Evolutionary conservation across 1,140 invertebrate genomes (phyloP).

Genomic region (Doryteuthis pealeii): DNA sequence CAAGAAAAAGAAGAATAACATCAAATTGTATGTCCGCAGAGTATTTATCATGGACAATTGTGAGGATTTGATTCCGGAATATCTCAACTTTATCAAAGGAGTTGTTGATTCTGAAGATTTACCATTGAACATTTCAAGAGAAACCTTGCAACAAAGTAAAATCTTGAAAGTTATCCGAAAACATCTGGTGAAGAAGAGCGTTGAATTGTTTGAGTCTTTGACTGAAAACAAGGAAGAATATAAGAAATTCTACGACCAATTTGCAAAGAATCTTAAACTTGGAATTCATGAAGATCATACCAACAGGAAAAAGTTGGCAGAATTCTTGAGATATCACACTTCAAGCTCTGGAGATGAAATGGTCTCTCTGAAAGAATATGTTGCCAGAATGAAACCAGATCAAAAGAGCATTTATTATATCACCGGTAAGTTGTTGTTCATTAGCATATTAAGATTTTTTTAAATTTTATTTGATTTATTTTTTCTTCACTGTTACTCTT

Average conservation of each 20-base stretch:
- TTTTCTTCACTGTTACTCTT: too few relatives aligned
- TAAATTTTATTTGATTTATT: too few relatives aligned
- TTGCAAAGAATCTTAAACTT: conserved; percentile 94
- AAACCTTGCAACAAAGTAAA: conserved; percentile 98
- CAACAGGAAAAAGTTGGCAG: too few relatives aligned
- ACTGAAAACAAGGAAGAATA: conserved; percentile 95
- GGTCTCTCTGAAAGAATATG: conserved; percentile 93
- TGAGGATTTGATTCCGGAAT: conserved; percentile 97
- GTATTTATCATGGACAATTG: conserved; percentile 99
- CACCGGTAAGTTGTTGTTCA: conserved; percentile 66
- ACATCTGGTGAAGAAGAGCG: conserved; percentile 98
- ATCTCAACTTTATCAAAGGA: too few relatives aligned
- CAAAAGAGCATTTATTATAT: too few relatives aligned
- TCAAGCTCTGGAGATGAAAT: conserved; percentile 92
- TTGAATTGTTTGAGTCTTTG: conserved; percentile 95
- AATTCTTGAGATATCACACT: conserved; percentile 86
- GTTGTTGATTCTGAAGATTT: too few relatives aligned
- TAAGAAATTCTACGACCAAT: conserved; percentile 99
- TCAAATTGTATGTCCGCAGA: too few relatives aligned
- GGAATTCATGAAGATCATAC: too few relatives aligned
- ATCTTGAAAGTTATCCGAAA: too few relatives aligned
- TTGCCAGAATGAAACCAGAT: conserved; percentile 95
- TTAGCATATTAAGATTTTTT: too few relatives aligned
- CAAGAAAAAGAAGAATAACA: conserved; percentile 97
- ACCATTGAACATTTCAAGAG: too few relatives aligned